Percentiles rank a stretch among this genome's conserved stretches.
phyloP scores from a whole-genome alignment of 2,797 vertebrate species.

The Telmatherina bonti region DNA sequence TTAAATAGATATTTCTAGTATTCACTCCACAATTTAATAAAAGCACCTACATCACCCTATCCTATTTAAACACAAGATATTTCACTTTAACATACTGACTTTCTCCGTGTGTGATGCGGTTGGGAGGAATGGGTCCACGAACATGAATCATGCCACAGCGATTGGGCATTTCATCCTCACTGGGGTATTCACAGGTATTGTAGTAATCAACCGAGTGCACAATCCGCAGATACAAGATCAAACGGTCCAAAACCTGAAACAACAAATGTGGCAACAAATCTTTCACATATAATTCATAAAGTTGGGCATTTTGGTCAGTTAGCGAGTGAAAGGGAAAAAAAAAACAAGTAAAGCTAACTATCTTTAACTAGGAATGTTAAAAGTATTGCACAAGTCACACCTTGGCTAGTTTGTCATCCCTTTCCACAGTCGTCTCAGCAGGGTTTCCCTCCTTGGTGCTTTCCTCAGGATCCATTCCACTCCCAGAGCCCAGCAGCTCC shows the following conservation, averaged over 20 bases:
- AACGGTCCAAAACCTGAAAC: constrained; percentile 90
- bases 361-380: neutral
- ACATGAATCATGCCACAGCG: constrained; percentile 95
- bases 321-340: neutral
- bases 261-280: neutral
- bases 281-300: neutral
- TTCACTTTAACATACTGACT: constrained; percentile 68
- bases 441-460: constrained; percentile 89
- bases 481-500: constrained; percentile 88
- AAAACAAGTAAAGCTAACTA: neutral
- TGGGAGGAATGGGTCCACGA: constrained; percentile 91
- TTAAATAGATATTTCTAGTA: neutral
- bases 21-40: neutral
- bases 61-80: neutral
- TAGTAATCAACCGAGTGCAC: constrained; percentile 96
- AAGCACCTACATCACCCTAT: neutral
- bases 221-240: constrained; percentile 90
- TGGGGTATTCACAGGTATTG: constrained; percentile 94
- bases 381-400: constrained; percentile 58
- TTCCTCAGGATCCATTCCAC: constrained; percentile 86
- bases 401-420: constrained; percentile 93
- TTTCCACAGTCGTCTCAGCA: constrained; percentile 89
- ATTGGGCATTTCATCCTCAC: constrained; percentile 96
- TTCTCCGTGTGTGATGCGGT: constrained; percentile 91
- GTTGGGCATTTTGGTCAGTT: neutral